Conservation (phyloP, 2,113 vertebrate species). For the Todiramphus chloris region DNA sequence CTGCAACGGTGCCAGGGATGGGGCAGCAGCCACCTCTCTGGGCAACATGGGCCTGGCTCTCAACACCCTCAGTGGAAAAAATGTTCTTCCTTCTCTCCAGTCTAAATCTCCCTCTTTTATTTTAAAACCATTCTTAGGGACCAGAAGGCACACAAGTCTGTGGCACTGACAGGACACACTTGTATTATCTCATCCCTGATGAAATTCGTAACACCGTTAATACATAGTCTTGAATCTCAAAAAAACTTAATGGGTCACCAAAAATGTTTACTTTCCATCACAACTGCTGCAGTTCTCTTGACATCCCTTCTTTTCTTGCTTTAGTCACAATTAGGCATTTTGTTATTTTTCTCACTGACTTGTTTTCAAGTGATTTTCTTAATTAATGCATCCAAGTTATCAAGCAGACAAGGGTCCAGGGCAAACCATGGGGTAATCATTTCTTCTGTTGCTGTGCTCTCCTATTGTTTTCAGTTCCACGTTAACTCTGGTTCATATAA, state of each 20-base stretch:
- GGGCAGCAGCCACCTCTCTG: background rate
- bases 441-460: background rate
- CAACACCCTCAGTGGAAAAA: background rate
- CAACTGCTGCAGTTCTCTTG: background rate
- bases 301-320: background rate
- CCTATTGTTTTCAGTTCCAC: background rate
- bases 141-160: background rate
- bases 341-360: background rate
- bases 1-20: background rate
- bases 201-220: background rate
- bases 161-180: background rate
- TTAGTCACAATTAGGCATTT: background rate
- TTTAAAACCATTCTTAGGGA: background rate
- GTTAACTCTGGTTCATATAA: slow-evolving; percentile 13
- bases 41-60: background rate
- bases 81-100: background rate
- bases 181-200: background rate
- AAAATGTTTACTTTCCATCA: background rate
- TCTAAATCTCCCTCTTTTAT: background rate
- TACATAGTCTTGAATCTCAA: background rate
- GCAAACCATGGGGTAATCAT: background rate
- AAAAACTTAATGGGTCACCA: background rate
- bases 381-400: background rate
- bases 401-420: background rate
- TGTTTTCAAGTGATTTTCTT: background rate